phyloP scores from a whole-genome alignment of 1,140 invertebrate species.

The Nasonia longicornis region DNA sequence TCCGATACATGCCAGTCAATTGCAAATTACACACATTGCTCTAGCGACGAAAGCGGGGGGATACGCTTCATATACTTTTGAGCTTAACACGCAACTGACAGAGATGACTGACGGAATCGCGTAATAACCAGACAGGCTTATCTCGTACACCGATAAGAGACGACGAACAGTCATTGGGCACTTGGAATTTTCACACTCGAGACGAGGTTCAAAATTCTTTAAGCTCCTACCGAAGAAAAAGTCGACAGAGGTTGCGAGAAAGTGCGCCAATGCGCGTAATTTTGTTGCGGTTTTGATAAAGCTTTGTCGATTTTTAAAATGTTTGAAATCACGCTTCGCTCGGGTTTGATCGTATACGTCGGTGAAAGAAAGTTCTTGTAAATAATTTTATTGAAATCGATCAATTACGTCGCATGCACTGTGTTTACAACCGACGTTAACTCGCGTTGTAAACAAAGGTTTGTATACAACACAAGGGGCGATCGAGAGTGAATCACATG shows the following conservation, averaged over 20 bases:
- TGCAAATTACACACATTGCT: not conserved
- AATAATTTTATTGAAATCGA: not conserved
- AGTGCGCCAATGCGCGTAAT: not conserved
- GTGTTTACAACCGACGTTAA: too few relatives aligned
- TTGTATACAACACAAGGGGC: too few relatives aligned
- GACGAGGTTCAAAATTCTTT: constrained; percentile 32
- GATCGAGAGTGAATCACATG: not conserved
- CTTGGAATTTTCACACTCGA: constrained; percentile 3
- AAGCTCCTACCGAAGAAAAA: not conserved
- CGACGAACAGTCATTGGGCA: not conserved
- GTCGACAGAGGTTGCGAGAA: not conserved
- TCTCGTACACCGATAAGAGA: not conserved
- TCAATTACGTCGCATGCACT: not conserved
- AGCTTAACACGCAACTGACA: not conserved
- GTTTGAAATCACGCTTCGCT: too few relatives aligned
- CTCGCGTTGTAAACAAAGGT: not conserved
- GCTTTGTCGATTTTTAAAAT: too few relatives aligned
- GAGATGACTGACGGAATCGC: not conserved
- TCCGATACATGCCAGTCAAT: not conserved
- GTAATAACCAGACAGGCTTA: constrained; percentile 42
- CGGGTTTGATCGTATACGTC: too few relatives aligned
- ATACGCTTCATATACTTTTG: not conserved
- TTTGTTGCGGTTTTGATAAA: not conserved
- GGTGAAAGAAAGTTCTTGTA: not conserved
- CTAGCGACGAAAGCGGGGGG: not conserved